phyloP scores from a whole-genome alignment of 2,888 invertebrate species.

The Tinea trinotella region DNA sequence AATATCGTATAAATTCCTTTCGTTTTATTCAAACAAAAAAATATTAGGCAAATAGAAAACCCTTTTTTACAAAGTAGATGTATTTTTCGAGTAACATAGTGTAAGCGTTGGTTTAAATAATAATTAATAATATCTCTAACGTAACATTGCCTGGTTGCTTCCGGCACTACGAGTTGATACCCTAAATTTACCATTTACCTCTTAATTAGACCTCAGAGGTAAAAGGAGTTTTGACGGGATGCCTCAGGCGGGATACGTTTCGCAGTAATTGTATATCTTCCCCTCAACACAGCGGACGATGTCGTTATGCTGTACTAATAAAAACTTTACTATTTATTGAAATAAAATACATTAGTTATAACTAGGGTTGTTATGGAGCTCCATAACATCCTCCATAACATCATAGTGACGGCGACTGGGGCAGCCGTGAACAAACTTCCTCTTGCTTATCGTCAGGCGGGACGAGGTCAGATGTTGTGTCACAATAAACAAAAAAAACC shows the following conservation, averaged over 20 bases:
- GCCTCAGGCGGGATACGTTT: constrained; percentile 15
- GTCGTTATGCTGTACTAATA: background rate
- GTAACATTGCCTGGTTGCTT: constrained; percentile 7
- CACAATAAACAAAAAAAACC: too few species aligned
- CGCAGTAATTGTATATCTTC: constrained; percentile 14
- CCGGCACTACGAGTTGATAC: constrained; percentile 13
- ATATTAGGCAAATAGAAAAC: too few species aligned
- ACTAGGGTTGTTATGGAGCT: too few species aligned
- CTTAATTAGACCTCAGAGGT: constrained; percentile 17
- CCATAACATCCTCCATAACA: too few species aligned
- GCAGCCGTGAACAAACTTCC: too few species aligned
- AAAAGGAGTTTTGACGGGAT: constrained; percentile 18
- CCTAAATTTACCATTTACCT: constrained; percentile 15
- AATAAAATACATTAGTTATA: background rate
- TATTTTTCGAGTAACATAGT: too few species aligned
- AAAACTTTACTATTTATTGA: background rate
- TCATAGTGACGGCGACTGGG: too few species aligned
- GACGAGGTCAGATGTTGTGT: too few species aligned
- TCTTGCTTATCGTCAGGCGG: too few species aligned
- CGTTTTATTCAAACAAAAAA: too few species aligned
- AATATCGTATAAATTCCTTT: too few species aligned
- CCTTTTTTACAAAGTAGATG: too few species aligned
- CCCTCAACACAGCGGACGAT: background rate
- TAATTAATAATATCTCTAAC: background rate
- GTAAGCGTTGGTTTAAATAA: background rate